These are phyloP conservation scores for Leucoraja erinaceus DNA, from an alignment of 2,113 vertebrate genomes.

Conservation along the genomic window DNA sequence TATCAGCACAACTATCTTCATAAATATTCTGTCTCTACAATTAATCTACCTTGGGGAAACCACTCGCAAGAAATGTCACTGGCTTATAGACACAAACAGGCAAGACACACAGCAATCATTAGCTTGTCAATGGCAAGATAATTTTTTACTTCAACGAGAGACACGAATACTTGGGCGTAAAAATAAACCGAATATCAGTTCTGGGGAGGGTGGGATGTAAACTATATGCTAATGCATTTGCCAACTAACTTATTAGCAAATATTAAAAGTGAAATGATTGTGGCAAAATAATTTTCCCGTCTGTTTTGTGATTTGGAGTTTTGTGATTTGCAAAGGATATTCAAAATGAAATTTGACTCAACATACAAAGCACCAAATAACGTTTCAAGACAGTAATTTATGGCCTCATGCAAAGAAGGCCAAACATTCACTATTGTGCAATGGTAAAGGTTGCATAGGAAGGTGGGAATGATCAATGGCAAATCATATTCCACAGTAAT, in stretches of 20 bases:
- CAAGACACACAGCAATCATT: background rate
- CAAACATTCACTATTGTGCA: constrained; percentile 52
- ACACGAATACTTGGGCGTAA: background rate
- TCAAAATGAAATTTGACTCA: constrained; percentile 2
- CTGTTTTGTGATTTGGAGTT: constrained; percentile 82
- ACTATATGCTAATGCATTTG: background rate
- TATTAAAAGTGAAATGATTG: background rate
- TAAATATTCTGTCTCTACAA: background rate
- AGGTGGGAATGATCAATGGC: constrained; percentile 21
- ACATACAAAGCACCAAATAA: constrained; percentile 52
- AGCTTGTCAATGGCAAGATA: background rate
- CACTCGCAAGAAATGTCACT: constrained; percentile 4
- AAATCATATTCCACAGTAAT: background rate
- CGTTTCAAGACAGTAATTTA: constrained; percentile 40
- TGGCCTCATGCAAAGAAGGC: constrained; percentile 34
- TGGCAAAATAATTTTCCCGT: constrained; percentile 67
- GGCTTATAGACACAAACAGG: background rate
- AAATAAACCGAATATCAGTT: background rate
- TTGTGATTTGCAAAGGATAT: background rate
- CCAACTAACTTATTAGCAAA: background rate
- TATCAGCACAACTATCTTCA: background rate
- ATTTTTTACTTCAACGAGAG: background rate
- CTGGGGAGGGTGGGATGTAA: background rate
- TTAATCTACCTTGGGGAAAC: constrained; percentile 16
- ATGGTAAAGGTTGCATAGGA: too few relatives aligned